Base-by-base conservation (phyloP, 2,888 invertebrate species). In the Volucella bombylans region DNA sequence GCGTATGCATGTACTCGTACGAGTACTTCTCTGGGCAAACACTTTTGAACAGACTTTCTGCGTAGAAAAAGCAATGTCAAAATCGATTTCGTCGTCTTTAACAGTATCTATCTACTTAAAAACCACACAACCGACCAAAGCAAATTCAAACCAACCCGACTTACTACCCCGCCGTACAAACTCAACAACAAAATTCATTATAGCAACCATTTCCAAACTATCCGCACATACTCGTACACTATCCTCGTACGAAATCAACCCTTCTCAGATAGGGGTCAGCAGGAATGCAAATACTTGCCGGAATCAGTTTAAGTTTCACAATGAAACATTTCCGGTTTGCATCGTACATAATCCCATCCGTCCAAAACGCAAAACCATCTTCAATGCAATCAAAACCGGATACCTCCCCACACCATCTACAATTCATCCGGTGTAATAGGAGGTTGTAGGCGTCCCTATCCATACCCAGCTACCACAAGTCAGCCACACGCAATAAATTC, bases 311-410 rank as follows among this genome's bases (percentile, higher is more conserved):
- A 31, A 31, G 31, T 82, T 78, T 73, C 64, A 64, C 68, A 82
- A 82, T 82, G 57, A 68, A 82, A 65, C 67, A 68, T 71, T 82
- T 82, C 81, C 76, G 81, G 81, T 61, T 68, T 73, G 68, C 54
- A 61, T n/a, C 55, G 38, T 49, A 73, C 65, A 59, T 82, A 79
- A 74, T 64, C 64, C 57, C 68, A 45, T 68, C 68, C 18, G 18
- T 23, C 3, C 0, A 23, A 23, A 57, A 73, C 61, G 45, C 12
- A 67, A 78, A 55, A 50, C 55, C 45, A 39, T 61, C 39, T 31
- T 9, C 55, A 57, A 18, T 52, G 15, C 47, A 54, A 18, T 59
- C 15, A 55, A 43, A 47, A 50, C 10, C 47, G 52, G 23, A 59
- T 59, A 18, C 67, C 62, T 23, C n/a, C 72, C 47, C 45, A 15